A percentile compares a stretch with the other conserved stretches of the same genome.
Evolutionary conservation across 2,888 invertebrate species (phyloP).

Genomic region (Chrysotoxum bicinctum): DNA sequence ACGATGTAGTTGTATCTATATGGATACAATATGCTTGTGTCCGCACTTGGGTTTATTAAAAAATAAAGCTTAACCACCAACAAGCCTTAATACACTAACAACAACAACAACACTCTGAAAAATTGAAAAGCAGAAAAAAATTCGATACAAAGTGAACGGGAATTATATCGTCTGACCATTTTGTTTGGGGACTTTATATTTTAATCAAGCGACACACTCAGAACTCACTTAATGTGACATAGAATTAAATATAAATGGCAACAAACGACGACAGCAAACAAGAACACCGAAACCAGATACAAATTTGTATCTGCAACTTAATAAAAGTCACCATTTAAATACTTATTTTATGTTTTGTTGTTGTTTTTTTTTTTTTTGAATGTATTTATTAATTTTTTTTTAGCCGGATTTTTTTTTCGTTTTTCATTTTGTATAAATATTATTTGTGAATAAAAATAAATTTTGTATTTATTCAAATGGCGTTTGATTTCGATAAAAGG

Average conservation of each 20-base stretch:
- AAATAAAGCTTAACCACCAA: conserved; percentile 39
- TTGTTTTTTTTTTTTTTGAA: conserved; percentile 22
- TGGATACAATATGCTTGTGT: conserved; percentile 37
- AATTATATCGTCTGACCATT: conserved; percentile 71
- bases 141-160: conserved; percentile 66
- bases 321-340: conserved; percentile 70
- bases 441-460: background rate
- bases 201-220: conserved; percentile 66
- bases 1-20: conserved; percentile 43
- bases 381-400: background rate
- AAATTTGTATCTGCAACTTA: conserved; percentile 69
- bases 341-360: conserved; percentile 53
- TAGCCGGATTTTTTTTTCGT: conserved; percentile 4
- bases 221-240: conserved; percentile 66
- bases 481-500: conserved; percentile 61
- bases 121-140: conserved; percentile 1
- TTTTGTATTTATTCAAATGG: conserved; percentile 50
- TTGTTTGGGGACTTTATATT: conserved; percentile 68
- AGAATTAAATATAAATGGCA: conserved; percentile 52
- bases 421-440: too few species aligned
- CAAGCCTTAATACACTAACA: conserved; percentile 14
- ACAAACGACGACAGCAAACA: conserved; percentile 35
- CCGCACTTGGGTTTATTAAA: conserved; percentile 65
- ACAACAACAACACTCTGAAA: conserved; percentile 11
- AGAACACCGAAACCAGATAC: conserved; percentile 60